Evolutionary conservation across 2,888 invertebrate genomes (phyloP).

Genomic region (Tolmerus cingulatus): DNA sequence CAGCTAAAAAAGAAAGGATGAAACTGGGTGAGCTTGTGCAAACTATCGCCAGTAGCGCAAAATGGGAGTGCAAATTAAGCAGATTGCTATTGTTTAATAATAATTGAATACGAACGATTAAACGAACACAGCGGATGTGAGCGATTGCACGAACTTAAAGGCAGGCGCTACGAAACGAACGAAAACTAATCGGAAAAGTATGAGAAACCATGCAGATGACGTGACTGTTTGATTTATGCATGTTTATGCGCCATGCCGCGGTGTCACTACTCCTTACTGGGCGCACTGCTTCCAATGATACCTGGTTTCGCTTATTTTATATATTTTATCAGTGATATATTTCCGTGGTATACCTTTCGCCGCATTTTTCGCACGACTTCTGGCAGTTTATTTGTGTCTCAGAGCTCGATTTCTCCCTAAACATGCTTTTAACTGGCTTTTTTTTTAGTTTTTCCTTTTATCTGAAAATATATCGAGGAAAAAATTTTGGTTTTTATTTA

Average conservation of each 20-base stretch:
- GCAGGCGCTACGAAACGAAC: not conserved
- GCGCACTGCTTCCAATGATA: not conserved
- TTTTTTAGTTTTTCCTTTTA: conserved; percentile 6
- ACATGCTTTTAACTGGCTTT: conserved; percentile 45
- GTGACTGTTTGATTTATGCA: conserved; percentile 19
- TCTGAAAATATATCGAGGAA: conserved; percentile 34
- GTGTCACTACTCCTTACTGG: not conserved
- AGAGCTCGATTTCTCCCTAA: conserved; percentile 52
- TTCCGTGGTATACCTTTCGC: conserved; percentile 47
- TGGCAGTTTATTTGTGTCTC: conserved; percentile 52
- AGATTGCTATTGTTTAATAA: not conserved
- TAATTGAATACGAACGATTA: not conserved
- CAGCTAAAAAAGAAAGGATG: not conserved
- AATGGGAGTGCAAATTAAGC: not conserved
- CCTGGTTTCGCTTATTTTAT: not conserved
- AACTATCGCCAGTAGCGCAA: not conserved
- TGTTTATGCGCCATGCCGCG: conserved; percentile 16
- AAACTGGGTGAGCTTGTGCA: conserved; percentile 11
- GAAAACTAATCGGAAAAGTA: not conserved
- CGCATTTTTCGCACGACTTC: conserved; percentile 50
- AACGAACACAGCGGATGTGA: not conserved
- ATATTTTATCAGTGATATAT: not conserved
- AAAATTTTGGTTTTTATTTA: conserved; percentile 18
- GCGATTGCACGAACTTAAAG: not conserved
- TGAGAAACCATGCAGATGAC: not conserved